Conservation (phyloP, 2,797 vertebrate genomes). For the Amniataba percoides region DNA sequence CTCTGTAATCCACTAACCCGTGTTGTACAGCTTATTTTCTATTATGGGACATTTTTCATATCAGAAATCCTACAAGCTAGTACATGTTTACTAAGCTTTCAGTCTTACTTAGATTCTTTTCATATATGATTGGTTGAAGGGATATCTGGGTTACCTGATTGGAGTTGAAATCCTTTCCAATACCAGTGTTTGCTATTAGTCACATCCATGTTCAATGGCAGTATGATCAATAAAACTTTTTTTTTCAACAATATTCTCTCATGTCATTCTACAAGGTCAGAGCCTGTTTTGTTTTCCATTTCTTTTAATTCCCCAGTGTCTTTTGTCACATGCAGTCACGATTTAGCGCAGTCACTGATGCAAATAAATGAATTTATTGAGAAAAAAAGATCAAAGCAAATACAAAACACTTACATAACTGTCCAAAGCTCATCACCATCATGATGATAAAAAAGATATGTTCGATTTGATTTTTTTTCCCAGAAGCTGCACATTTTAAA, state of each 20-base stretch:
- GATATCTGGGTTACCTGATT: not conserved
- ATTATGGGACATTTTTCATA: slow-evolving; percentile 4
- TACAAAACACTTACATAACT: slow-evolving; percentile 84
- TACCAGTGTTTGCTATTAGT: slow-evolving; percentile 26
- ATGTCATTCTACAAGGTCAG: not conserved
- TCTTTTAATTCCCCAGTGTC: not conserved
- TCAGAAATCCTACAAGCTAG: not conserved
- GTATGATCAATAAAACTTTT: slow-evolving; percentile 53
- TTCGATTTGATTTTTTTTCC: slow-evolving; percentile 54
- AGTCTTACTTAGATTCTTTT: not conserved
- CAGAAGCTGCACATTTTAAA: slow-evolving; percentile 71
- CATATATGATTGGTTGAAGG: not conserved
- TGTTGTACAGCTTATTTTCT: slow-evolving; percentile 20
- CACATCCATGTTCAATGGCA: slow-evolving; percentile 35
- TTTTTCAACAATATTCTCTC: slow-evolving; percentile 11
- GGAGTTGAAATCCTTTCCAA: not conserved
- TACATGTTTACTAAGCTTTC: too few relatives aligned
- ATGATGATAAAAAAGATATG: slow-evolving; percentile 76
- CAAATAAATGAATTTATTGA: slow-evolving; percentile 86
- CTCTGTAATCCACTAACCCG: not conserved
- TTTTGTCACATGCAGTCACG: slow-evolving; percentile 36
- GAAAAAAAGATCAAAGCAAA: slow-evolving; percentile 80
- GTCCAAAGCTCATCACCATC: slow-evolving; percentile 78
- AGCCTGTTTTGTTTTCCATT: not conserved
- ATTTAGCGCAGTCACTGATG: slow-evolving; percentile 60